These are phyloP conservation scores for Oscheius myriophilus DNA, from an alignment of 2,888 invertebrate species.

Conservation along the genomic window DNA sequence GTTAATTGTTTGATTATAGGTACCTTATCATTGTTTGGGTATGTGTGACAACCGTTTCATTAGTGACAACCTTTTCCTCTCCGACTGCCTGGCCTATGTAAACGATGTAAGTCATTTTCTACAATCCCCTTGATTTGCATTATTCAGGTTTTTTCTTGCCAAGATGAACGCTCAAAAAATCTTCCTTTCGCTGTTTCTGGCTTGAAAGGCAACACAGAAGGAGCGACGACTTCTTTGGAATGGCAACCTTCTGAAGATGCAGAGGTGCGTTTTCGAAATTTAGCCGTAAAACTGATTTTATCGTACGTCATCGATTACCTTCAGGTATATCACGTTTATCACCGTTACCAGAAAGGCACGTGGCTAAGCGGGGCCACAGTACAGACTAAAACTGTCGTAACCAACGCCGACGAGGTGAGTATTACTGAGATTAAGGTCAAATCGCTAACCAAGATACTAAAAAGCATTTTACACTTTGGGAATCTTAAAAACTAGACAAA, in stretches of 20 bases:
- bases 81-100: conserved; percentile 23
- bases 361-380: conserved; percentile 30
- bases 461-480: background rate
- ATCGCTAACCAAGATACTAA: no score
- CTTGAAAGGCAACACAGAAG: conserved; percentile 15
- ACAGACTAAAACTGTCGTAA: conserved; percentile 13
- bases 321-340: conserved; percentile 40
- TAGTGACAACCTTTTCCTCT: conserved; percentile 10
- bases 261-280: conserved; percentile 26
- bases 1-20: conserved; percentile 24
- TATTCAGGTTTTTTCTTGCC: conserved; percentile 40
- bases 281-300: background rate
- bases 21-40: conserved; percentile 51
- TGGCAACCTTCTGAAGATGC: conserved; percentile 33
- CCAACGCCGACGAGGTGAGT: conserved; percentile 36
- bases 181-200: conserved; percentile 36
- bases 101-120: conserved; percentile 11
- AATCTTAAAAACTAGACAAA: background rate
- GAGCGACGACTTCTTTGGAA: conserved; percentile 12
- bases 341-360: conserved; percentile 9
- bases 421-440: background rate
- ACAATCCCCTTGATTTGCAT: background rate
- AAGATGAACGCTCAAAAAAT: conserved; percentile 28
- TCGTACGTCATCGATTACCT: background rate
- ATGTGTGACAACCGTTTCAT: conserved; percentile 42